Base-by-base conservation (phyloP, 2,888 invertebrate species). In the Hypolimnas misippus region DNA sequence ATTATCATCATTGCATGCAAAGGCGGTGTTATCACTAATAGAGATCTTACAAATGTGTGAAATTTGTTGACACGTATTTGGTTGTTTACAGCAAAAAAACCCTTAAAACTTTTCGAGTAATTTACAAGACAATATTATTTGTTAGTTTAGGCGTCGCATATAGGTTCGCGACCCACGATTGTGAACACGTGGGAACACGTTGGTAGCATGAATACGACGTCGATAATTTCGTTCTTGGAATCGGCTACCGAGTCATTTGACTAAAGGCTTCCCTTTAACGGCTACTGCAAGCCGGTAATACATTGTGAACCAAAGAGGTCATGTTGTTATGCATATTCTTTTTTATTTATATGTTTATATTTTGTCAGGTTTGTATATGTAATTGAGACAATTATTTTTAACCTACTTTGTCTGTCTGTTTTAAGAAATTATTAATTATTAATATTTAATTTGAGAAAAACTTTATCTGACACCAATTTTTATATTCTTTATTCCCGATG, bases 81-180 rank as follows among this genome's bases (percentile, higher is more conserved):
- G 12, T n/a, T 12, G 35, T n/a, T 38, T n/a, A 38, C 35, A 38
- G 35, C 35, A 12, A 21, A 44, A 5, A 21, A 46, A 1, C 5
- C 10, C 10, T 19, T 33, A 5, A 21, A 46, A 1, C 5, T 19
- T 19, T 19, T 33, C 19, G 3, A 33, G 33, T n/a, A 7, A 49
- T 17, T 52, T 35, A 14, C 33, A 33, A 33, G 25, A 33, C 17
- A 33, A 51, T 10, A 33, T n/a, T 51, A 7, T 35, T 38, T 50
- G 25, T 58, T 58, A 31, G 16, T 57, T 40, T 57, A 16, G 42
- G 1, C 33, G 17, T 21, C 17, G 8, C 14, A 51, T 25, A n/a
- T 12, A 70, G 65, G 78, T 76, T 78, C 78, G 75, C 72, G 79
- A 77, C 77, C 75, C 40, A 68, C 64, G 19, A 67, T 50, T 65